Base-by-base conservation (phyloP, 2,797 vertebrate species). In the Martes flavigula region DNA sequence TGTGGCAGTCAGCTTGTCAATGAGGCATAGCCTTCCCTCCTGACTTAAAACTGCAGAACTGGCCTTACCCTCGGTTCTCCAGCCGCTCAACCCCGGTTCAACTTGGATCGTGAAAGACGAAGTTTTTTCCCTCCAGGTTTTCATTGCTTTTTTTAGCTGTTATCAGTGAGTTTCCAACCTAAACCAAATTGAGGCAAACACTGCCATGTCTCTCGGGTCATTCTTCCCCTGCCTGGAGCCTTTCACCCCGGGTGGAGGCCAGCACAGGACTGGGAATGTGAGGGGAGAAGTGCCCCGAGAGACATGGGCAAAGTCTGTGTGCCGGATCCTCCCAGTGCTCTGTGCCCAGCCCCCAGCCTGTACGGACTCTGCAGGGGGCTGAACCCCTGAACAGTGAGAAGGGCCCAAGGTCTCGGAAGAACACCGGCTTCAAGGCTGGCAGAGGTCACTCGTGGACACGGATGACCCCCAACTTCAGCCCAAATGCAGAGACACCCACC, bases 191-290 rank as follows among this genome's bases (percentile, higher is more conserved):
- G 40, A 70, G 62, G n/a, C 18, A 23, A 94, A 43, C 15, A 15
- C 56, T 38, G 51, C 35, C 13, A 1, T 32, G 25, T 20, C 10
- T 30, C 51, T 51, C 23, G 72, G 54, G 21, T 6, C 27, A 20
- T 4, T n/a, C 15, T 66, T 1, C 17, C 18, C 21, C 0, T 0
- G 25, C 12, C 12, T 17, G 23, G n/a, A n/a, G 12, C 0, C 27
- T 17, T 20, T 48, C 15, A 27, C 13, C 60, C 27, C 4, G 5
- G 23, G 56, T 3, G 3, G 62, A 32, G 62, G 30, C 62, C 62
- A 32, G 62, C 62, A 60, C 58, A 60, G 25, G 10, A 27, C 25
- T 12, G 10, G 23, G 58, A 12, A 4, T 60, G 11, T 60, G 58
- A 27, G 58, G 58, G 58, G 25, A 27, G 18, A 27, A 27, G 13